These are phyloP conservation scores for Centroberyx gerrardi DNA, from an alignment of 2,797 vertebrate species.

Conservation along the genomic window DNA sequence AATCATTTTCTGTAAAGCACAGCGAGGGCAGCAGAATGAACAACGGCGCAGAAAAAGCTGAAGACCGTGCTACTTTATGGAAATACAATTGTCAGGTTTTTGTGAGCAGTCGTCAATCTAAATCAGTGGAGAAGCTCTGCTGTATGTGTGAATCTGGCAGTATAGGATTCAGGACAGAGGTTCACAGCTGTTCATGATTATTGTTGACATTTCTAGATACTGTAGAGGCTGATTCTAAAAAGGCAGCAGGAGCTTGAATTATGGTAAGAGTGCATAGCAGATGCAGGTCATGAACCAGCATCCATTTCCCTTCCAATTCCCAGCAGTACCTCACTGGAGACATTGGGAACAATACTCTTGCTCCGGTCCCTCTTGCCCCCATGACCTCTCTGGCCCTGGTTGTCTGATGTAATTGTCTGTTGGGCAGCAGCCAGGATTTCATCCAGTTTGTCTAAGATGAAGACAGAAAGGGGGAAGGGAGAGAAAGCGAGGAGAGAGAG, in stretches of 20 bases:
- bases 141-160: conserved; percentile 13
- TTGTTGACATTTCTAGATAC: conserved; percentile 11
- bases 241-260: not conserved
- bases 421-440: conserved; percentile 96
- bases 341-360: conserved; percentile 81
- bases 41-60: conserved; percentile 8
- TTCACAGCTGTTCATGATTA: conserved; percentile 20
- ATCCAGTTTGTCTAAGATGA: conserved; percentile 91
- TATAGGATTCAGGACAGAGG: not conserved
- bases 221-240: conserved; percentile 7
- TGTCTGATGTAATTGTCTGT: conserved; percentile 93
- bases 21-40: conserved; percentile 58
- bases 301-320: conserved; percentile 31
- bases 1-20: conserved; percentile 67
- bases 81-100: conserved; percentile 23
- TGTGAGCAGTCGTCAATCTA: conserved; percentile 66
- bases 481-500: conserved; percentile 3
- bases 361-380: conserved; percentile 86
- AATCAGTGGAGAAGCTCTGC: conserved; percentile 33
- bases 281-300: not conserved
- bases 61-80: conserved; percentile 46
- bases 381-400: conserved; percentile 88
- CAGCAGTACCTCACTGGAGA: conserved; percentile 76
- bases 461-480: conserved; percentile 24
- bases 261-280: not conserved